These are phyloP conservation scores for Labrus mixtus DNA, from an alignment of 2,113 vertebrate species.

Conservation along the genomic window DNA sequence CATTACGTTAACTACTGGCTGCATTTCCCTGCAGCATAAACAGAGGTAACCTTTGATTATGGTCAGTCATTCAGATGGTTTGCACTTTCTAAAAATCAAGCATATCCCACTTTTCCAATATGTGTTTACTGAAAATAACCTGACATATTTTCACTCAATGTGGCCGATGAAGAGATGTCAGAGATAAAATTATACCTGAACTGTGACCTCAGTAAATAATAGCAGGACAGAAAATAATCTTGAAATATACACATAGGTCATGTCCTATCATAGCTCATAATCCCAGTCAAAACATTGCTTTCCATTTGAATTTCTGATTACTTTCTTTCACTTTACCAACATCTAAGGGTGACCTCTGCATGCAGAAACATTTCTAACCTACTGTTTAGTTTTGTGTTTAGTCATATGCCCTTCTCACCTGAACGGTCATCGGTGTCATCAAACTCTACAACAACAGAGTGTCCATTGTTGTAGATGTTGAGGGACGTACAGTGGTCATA, in stretches of 20 bases:
- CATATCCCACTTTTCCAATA: conserved; percentile 20
- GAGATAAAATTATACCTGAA: conserved; percentile 4
- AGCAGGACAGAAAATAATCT: not conserved
- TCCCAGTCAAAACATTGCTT: not conserved
- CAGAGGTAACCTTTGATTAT: conserved; percentile 62
- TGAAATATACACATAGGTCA: not conserved
- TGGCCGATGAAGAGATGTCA: conserved; percentile 7
- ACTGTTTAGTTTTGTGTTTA: not conserved
- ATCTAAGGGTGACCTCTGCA: not conserved
- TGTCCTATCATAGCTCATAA: not conserved
- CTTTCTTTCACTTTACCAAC: not conserved
- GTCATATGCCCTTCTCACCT: conserved; percentile 79
- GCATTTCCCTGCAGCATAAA: conserved; percentile 60
- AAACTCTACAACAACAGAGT: conserved; percentile 94
- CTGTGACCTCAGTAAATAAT: conserved; percentile 18
- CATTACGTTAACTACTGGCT: conserved; percentile 65
- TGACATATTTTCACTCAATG: conserved; percentile 9
- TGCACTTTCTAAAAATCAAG: conserved; percentile 44
- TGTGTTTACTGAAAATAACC: conserved; percentile 16
- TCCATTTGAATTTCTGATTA: not conserved
- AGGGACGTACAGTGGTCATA: conserved; percentile 91
- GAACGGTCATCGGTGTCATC: conserved; percentile 91
- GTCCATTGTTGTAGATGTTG: conserved; percentile 92
- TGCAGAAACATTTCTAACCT: not conserved
- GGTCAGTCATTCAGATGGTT: conserved; percentile 35